Conservation (phyloP, 1,140 invertebrate species). For the Trachymyrmex cornetzi region DNA sequence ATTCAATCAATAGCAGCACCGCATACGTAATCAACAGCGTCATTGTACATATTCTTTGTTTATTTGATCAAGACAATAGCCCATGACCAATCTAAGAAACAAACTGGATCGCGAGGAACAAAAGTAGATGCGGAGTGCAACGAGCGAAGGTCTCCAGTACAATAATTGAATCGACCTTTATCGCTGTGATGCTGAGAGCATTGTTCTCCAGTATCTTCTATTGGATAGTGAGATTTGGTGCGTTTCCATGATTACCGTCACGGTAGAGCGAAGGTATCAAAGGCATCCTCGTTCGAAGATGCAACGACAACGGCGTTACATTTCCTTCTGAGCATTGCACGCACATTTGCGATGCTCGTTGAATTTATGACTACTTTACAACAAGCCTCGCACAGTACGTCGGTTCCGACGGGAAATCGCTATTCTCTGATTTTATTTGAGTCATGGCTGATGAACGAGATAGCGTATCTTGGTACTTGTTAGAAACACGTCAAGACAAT, state of each 20-base stretch:
- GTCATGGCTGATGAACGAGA: background rate
- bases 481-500: background rate
- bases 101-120: slow-evolving; percentile 53
- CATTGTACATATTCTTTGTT: slow-evolving; percentile 16
- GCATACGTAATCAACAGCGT: background rate
- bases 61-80: slow-evolving; percentile 54
- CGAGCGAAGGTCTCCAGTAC: slow-evolving; percentile 31
- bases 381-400: slow-evolving; percentile 12
- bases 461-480: slow-evolving; percentile 6
- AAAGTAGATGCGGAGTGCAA: slow-evolving; percentile 52
- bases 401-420: background rate
- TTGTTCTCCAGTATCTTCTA: slow-evolving; percentile 54
- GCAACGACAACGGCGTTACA: slow-evolving; percentile 30
- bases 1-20: slow-evolving; percentile 8
- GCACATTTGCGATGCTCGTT: slow-evolving; percentile 39
- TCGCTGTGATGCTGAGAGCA: slow-evolving; percentile 51
- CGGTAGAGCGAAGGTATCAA: slow-evolving; percentile 53
- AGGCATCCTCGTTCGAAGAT: slow-evolving; percentile 33
- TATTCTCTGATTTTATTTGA: slow-evolving; percentile 42
- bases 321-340: slow-evolving; percentile 32
- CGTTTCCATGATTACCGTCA: slow-evolving; percentile 53
- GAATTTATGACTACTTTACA: slow-evolving; percentile 55
- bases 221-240: slow-evolving; percentile 62
- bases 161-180: slow-evolving; percentile 65
- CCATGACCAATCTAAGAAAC: slow-evolving; percentile 49